Evolutionary conservation across 1,140 invertebrate genomes (phyloP).

Genomic region (Polypedilum pembai): DNA sequence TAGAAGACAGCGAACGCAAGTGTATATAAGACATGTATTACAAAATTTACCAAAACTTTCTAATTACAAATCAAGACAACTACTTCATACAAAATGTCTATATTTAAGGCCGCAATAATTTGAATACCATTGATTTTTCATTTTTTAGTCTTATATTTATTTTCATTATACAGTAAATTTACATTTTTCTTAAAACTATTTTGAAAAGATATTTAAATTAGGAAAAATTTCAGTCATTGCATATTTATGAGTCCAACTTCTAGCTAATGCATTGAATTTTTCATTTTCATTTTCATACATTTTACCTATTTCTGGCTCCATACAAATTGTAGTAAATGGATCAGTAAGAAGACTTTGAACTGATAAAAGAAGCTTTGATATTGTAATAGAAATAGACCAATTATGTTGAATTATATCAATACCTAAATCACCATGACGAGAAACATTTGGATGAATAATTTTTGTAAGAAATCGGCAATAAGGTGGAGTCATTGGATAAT

Average conservation of each 20-base stretch:
- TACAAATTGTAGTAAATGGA: conserved; percentile 82
- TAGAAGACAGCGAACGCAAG: not conserved
- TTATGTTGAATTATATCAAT: conserved; percentile 93
- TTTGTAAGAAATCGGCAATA: conserved; percentile 81
- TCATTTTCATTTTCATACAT: conserved; percentile 69
- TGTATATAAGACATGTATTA: conserved; percentile 4
- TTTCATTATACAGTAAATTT: too few species aligned
- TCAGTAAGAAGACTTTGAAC: conserved; percentile 89
- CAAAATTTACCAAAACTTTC: conserved; percentile 1
- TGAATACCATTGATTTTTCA: not conserved
- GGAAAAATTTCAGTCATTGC: too few species aligned
- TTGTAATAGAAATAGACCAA: conserved; percentile 87
- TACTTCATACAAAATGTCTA: not conserved
- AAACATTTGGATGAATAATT: conserved; percentile 92
- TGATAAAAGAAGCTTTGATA: conserved; percentile 82
- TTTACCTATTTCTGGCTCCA: conserved; percentile 80
- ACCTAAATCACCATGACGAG: conserved; percentile 90
- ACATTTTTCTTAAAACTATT: too few species aligned
- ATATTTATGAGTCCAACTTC: conserved; percentile 57
- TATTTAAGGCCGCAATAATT: not conserved
- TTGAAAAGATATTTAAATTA: too few species aligned
- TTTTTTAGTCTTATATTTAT: not conserved
- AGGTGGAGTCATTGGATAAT: conserved; percentile 87
- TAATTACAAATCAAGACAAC: not conserved
- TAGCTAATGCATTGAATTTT: conserved; percentile 73